Evolutionary conservation across 2,888 invertebrate genomes (phyloP).

Genomic region (Onchidella celtica): DNA sequence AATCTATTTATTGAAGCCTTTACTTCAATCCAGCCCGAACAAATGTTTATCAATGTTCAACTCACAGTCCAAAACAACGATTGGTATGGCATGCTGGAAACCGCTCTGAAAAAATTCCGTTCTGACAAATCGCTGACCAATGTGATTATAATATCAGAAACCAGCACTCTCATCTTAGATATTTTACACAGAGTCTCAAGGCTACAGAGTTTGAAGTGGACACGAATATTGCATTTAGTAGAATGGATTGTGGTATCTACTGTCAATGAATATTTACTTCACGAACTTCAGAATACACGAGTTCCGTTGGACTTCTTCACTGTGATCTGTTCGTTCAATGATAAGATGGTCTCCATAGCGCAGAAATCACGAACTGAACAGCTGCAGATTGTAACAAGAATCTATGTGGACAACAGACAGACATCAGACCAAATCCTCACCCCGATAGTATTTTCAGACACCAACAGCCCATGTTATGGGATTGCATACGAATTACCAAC

Average conservation of each 20-base stretch:
- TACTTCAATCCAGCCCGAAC: not conserved
- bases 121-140: too few species aligned
- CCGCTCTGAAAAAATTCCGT: too few species aligned
- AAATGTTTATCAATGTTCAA: not conserved
- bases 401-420: too few species aligned
- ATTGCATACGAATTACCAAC: too few species aligned
- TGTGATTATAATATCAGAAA: not conserved
- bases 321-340: not conserved
- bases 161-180: not conserved
- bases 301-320: constrained; percentile 2
- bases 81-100: too few species aligned
- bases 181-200: not conserved
- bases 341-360: not conserved
- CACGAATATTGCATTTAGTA: not conserved
- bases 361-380: constrained; percentile 14
- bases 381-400: not conserved
- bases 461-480: too few species aligned
- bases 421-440: too few species aligned
- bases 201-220: not conserved
- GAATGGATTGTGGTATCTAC: constrained; percentile 25
- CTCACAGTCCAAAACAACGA: too few species aligned
- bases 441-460: too few species aligned
- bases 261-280: not conserved
- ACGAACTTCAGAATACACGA: not conserved
- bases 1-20: not conserved